These are phyloP conservation scores for Xerus inauris DNA, from an alignment of 2,113 vertebrate species.

Conservation along the genomic window DNA sequence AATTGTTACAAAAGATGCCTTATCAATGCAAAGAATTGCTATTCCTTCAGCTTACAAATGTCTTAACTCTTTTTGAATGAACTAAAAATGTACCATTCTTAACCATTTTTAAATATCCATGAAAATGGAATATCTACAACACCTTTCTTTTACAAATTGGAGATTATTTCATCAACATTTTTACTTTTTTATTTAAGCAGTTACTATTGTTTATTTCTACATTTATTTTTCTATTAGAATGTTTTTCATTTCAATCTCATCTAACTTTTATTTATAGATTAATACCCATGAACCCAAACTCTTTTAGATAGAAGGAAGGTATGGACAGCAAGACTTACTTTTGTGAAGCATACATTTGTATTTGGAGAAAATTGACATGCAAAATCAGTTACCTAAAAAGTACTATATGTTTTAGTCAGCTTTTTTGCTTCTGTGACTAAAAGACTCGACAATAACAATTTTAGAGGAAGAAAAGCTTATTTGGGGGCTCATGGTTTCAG, in stretches of 20 bases:
- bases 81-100: neutral
- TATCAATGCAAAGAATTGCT: neutral
- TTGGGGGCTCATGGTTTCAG: no score
- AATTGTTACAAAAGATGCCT: neutral
- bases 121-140: rapidly evolving
- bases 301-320: neutral
- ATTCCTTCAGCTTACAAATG: neutral
- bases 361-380: neutral
- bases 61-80: neutral
- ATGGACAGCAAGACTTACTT: neutral
- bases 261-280: neutral
- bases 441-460: no score
- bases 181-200: neutral
- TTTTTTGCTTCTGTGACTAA: no score
- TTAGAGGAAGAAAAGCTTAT: no score
- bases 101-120: neutral
- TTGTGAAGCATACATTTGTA: neutral
- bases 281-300: neutral
- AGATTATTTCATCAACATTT: neutral
- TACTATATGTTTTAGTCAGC: neutral
- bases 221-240: neutral
- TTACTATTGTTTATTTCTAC: neutral
- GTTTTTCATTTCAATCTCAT: neutral
- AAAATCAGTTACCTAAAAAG: neutral
- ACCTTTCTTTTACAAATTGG: neutral